phyloP scores from a whole-genome alignment of 1,140 invertebrate species.

The Bombus picipes region DNA sequence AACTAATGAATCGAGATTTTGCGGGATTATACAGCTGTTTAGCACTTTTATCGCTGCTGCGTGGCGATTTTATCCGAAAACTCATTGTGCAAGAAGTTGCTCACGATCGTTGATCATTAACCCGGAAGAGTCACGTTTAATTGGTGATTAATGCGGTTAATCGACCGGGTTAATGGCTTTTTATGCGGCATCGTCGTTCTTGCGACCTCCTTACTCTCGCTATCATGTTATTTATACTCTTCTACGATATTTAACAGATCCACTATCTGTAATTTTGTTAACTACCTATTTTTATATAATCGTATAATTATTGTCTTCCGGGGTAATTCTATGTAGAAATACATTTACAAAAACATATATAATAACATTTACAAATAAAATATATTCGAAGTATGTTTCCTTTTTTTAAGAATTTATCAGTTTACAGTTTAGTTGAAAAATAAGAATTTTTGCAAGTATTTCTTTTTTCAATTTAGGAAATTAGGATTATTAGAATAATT shows the following conservation, averaged over 20 bases:
- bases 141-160: conserved; percentile 18
- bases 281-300: no score
- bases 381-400: no score
- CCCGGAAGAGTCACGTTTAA: conserved; percentile 14
- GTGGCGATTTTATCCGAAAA: conserved; percentile 1
- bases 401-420: no score
- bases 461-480: no score
- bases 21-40: not conserved
- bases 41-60: conserved; percentile 2
- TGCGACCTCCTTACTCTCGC: not conserved
- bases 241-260: not conserved
- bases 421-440: no score
- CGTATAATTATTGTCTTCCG: no score
- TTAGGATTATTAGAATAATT: not conserved
- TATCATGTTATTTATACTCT: not conserved
- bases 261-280: not conserved
- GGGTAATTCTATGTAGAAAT: no score
- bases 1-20: conserved; percentile 43
- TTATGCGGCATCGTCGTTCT: not conserved
- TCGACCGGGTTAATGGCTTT: conserved; percentile 3
- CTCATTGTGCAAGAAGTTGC: not conserved
- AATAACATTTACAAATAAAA: no score
- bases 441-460: no score
- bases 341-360: no score
- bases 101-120: not conserved